These are phyloP conservation scores for Amblyraja radiata DNA, from an alignment of 2,797 vertebrate genomes.

Conservation along the genomic window DNA sequence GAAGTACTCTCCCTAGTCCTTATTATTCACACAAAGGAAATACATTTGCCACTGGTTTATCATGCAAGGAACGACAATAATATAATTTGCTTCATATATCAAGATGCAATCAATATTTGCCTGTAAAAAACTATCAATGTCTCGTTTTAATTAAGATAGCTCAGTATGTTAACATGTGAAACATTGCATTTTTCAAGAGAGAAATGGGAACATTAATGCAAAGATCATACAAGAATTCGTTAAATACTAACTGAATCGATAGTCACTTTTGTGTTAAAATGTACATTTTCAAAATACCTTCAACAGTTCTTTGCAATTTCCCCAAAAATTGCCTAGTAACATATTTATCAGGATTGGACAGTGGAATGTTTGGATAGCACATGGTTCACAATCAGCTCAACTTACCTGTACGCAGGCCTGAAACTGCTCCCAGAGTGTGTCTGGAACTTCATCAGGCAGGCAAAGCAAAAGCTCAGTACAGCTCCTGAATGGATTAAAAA, in stretches of 20 bases:
- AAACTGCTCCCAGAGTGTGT: slow-evolving; percentile 77
- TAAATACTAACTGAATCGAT: neutral
- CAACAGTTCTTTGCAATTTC: too few relatives aligned
- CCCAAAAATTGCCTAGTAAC: too few relatives aligned
- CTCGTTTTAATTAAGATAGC: neutral
- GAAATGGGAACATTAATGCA: neutral
- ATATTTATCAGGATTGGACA: neutral
- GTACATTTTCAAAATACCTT: too few relatives aligned
- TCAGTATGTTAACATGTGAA: neutral
- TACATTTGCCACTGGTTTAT: neutral
- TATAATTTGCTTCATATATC: neutral
- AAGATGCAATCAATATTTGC: neutral
- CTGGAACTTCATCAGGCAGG: slow-evolving; percentile 73
- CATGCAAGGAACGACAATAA: neutral
- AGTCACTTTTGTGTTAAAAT: too few relatives aligned
- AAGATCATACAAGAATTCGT: neutral
- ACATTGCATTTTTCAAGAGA: neutral
- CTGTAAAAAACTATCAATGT: neutral
- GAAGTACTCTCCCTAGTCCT: neutral
- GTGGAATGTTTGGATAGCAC: neutral
- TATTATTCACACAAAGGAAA: neutral
- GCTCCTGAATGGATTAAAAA: slow-evolving; percentile 62
- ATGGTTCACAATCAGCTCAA: slow-evolving; percentile 35
- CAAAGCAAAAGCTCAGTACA: slow-evolving; percentile 87
- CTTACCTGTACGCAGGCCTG: slow-evolving; percentile 82